These are phyloP conservation scores for Sphyrna mokarran DNA, from an alignment of 2,113 vertebrate genomes.

Conservation along the genomic window DNA sequence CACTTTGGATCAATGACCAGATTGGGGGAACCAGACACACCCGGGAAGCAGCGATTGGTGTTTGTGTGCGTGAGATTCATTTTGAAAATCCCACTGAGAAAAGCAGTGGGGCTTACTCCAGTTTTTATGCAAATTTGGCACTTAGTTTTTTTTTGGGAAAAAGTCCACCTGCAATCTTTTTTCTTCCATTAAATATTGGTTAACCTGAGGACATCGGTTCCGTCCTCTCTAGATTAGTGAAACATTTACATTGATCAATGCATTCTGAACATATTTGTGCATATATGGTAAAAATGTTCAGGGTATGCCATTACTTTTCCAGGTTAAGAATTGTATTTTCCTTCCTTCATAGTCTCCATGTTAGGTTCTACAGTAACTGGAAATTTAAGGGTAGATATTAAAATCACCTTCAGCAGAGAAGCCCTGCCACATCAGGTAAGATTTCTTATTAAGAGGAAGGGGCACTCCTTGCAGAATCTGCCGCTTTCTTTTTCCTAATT, in stretches of 20 bases:
- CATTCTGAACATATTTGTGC: not conserved
- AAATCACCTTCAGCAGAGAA: constrained; percentile 85
- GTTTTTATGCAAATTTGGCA: no score
- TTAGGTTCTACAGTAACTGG: not conserved
- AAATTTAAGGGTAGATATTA: not conserved
- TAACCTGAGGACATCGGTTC: not conserved
- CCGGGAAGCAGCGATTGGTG: no score
- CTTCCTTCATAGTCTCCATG: not conserved
- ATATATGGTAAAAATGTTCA: not conserved
- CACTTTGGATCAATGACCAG: no score
- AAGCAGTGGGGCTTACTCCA: no score
- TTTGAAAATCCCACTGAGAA: not conserved
- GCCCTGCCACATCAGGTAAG: constrained; percentile 80
- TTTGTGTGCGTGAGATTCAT: no score
- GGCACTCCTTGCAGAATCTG: constrained; percentile 72
- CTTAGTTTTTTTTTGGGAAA: no score
- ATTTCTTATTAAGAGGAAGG: constrained; percentile 72
- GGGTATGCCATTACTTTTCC: not conserved
- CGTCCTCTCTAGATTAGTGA: not conserved
- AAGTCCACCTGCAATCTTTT: not conserved
- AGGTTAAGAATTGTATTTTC: not conserved
- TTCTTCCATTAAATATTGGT: not conserved
- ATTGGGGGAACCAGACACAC: no score
- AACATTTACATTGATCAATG: not conserved
- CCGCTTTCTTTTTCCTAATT: constrained; percentile 64